Evolutionary conservation across 2,888 invertebrate genomes (phyloP), one percentile per base, ranked within the genome.

Genomic region (Melinaea marsaeus): DNA sequence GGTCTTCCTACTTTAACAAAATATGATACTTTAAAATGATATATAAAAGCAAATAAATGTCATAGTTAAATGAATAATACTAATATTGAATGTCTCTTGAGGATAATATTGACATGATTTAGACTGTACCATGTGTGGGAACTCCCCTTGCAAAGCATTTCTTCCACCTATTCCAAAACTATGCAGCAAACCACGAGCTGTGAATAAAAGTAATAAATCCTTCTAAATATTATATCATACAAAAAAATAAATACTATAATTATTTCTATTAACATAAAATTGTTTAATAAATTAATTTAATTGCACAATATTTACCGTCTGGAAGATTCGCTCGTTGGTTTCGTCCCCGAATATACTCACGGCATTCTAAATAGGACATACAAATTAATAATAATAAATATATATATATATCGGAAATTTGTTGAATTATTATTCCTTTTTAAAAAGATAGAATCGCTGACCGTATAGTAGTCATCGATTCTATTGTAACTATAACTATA

Each of bases 111-210:
- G 0, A 34, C 9, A 2, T 59, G 65, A 22, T 22, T 22, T 22
- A 22, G 22, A 22, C 22, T 61, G 61, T 65, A 76, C 77, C 77
- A 76, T 77, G 57, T 77, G 76, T 0, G 75, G 75, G 60, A 74
- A 77, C 62, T 76, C 75, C 0, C 71, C 72, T 0, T 62, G 51
- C 4, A 62, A 46, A 5, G 74, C 71, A 3, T 64, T 55, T 22
- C 67, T 62, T 3, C 75, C 76, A 1, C 73, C 73, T 37, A 73
- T 51, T 51, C 11, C 51, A 9, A 9, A 3, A 32, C 6, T 51
- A 9, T 51, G 2, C 32, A 51, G 3, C 7, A 7, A n/a, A 51
- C 51, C 51, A 7, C 7, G 22, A 9, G 22, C 51, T 9, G 32
- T 7, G 32, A 9, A 22, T 22, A 51, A 51, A 51, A 32, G 11